These are phyloP conservation scores for Odontamblyopus rebecca DNA, from an alignment of 2,797 vertebrate genomes.

Conservation along the genomic window DNA sequence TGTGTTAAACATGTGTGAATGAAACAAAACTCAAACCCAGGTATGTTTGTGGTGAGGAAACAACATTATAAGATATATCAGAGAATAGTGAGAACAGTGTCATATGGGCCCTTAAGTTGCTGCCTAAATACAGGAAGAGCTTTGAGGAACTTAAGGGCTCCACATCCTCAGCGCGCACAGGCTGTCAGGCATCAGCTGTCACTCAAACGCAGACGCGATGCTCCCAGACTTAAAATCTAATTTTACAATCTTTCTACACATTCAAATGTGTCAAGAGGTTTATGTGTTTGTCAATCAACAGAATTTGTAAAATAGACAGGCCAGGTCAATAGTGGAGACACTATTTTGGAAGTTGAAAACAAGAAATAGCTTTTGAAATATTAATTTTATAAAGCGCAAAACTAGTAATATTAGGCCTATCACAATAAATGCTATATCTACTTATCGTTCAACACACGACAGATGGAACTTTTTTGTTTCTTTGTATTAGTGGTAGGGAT, in stretches of 20 bases:
- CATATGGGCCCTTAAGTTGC: too few species aligned
- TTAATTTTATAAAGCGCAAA: neutral
- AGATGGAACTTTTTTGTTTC: too few species aligned
- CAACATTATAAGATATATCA: too few species aligned
- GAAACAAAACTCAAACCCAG: too few species aligned
- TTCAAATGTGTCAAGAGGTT: neutral
- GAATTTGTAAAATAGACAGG: neutral
- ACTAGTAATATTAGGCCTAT: too few species aligned
- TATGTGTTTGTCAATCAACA: constrained; percentile 1
- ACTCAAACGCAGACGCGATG: constrained; percentile 4
- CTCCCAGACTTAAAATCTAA: constrained; percentile 5
- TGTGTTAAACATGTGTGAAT: too few species aligned
- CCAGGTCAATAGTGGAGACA: neutral
- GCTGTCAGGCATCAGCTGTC: constrained; percentile 11
- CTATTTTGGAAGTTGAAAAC: neutral
- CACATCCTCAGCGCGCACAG: constrained; percentile 1
- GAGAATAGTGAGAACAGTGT: too few species aligned
- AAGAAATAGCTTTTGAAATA: neutral
- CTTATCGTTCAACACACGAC: too few species aligned
- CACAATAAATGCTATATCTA: too few species aligned
- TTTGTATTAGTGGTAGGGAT: too few species aligned
- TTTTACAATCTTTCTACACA: neutral
- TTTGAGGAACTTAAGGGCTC: constrained; percentile 9
- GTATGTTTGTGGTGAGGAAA: too few species aligned
- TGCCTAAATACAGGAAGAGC: constrained; percentile 11